Conservation (phyloP, 2,888 invertebrate species). For the Sminthurinus aureus region DNA sequence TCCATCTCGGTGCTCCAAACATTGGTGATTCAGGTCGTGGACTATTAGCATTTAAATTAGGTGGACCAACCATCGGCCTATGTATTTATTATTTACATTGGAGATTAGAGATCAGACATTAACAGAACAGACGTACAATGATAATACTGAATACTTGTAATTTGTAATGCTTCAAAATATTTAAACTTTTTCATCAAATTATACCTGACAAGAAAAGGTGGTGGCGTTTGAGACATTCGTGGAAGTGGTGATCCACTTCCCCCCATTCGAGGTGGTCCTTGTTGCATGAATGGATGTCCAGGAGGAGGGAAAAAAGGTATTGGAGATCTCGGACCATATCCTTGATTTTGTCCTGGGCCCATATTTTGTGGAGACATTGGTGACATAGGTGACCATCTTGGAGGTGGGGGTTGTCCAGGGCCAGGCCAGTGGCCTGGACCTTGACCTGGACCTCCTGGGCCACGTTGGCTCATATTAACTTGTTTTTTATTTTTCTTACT, state of each 20-base stretch:
- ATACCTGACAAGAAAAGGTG: slow-evolving; percentile 38
- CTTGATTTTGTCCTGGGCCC: background rate
- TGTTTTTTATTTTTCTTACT: background rate
- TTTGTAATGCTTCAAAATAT: no score
- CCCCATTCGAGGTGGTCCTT: slow-evolving; percentile 6
- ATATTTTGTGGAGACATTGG: slow-evolving; percentile 1
- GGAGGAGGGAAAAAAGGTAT: slow-evolving; percentile 36
- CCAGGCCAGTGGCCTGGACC: background rate
- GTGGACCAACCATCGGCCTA: slow-evolving; percentile 33
- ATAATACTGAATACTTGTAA: background rate
- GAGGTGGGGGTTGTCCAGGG: background rate
- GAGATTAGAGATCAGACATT: no score
- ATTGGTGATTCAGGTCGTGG: slow-evolving; percentile 37
- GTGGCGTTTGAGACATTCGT: slow-evolving; percentile 37
- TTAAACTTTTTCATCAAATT: background rate
- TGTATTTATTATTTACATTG: no score
- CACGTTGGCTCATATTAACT: background rate
- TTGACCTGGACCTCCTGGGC: background rate
- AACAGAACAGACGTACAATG: background rate
- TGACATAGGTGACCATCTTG: background rate
- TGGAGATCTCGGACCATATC: slow-evolving; percentile 17
- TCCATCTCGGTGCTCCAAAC: slow-evolving; percentile 36
- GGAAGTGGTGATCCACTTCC: slow-evolving; percentile 35
- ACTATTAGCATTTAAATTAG: background rate
- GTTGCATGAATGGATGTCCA: slow-evolving; percentile 10